Evolutionary conservation across 2,113 vertebrate genomes (phyloP).

Genomic region (Dasyprocta punctata): DNA sequence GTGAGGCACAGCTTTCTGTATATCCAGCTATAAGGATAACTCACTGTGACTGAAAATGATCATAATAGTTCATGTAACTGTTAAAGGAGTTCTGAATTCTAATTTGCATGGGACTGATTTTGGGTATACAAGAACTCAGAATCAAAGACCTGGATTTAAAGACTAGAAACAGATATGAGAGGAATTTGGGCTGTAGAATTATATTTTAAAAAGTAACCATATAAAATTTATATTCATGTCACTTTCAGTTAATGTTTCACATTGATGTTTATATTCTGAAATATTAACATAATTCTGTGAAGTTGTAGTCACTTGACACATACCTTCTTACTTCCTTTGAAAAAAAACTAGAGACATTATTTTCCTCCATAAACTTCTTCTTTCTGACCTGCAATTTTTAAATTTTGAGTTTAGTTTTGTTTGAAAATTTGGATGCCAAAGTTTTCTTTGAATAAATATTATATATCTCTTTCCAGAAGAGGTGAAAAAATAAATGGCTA

Average conservation of each 20-base stretch:
- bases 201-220: not conserved
- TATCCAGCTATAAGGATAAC: not conserved
- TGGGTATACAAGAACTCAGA: not conserved
- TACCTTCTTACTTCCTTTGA: not conserved
- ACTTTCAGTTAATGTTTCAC: not conserved
- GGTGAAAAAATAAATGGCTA: not conserved
- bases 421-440: not conserved
- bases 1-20: not conserved
- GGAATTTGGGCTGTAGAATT: not conserved
- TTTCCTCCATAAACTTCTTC: not conserved
- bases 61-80: not conserved
- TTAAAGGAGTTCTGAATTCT: not conserved
- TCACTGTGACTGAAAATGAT: not conserved
- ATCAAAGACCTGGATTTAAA: not conserved
- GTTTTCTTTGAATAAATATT: not conserved
- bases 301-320: not conserved
- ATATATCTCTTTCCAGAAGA: not conserved
- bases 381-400: not conserved
- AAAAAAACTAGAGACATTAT: not conserved
- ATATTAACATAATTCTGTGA: no score
- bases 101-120: not conserved
- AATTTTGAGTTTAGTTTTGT: not conserved
- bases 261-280: not conserved
- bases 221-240: not conserved
- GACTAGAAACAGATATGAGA: not conserved